A percentile compares a stretch with the other conserved stretches of the same genome.
Conservation (phyloP, 2,797 vertebrate species). For the Malacoraja senta region DNA sequence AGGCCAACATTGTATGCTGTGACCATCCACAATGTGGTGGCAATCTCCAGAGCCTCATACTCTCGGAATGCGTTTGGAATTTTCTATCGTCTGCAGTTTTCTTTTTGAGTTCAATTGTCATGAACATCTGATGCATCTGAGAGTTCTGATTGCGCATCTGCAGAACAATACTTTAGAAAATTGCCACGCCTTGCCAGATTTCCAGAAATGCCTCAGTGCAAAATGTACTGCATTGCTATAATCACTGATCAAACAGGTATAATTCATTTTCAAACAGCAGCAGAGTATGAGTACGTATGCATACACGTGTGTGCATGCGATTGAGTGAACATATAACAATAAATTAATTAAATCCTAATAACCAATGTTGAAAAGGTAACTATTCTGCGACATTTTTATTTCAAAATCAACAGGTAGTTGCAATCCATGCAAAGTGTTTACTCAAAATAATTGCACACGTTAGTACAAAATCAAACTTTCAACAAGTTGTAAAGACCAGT, state of each 20-base stretch:
- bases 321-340: not conserved
- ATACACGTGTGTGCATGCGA: too few relatives aligned
- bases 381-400: not conserved
- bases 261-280: not conserved
- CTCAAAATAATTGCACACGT: slow-evolving; percentile 41
- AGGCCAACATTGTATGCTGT: not conserved
- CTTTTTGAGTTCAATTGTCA: not conserved
- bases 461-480: slow-evolving; percentile 29
- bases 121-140: not conserved
- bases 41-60: not conserved
- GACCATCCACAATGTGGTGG: not conserved
- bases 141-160: not conserved
- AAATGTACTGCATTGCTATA: not conserved
- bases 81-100: not conserved
- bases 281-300: not conserved
- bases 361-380: not conserved
- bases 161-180: not conserved
- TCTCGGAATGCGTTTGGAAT: not conserved
- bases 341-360: not conserved
- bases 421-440: slow-evolving; percentile 28
- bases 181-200: not conserved
- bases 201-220: not conserved
- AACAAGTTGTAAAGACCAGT: slow-evolving; percentile 42
- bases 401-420: not conserved
- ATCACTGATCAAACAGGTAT: not conserved